A percentile compares a stretch with the other conserved stretches of the same genome.
These are phyloP conservation scores for Amblyornis subalaris DNA, from an alignment of 2,113 vertebrate genomes.

Conservation along the genomic window DNA sequence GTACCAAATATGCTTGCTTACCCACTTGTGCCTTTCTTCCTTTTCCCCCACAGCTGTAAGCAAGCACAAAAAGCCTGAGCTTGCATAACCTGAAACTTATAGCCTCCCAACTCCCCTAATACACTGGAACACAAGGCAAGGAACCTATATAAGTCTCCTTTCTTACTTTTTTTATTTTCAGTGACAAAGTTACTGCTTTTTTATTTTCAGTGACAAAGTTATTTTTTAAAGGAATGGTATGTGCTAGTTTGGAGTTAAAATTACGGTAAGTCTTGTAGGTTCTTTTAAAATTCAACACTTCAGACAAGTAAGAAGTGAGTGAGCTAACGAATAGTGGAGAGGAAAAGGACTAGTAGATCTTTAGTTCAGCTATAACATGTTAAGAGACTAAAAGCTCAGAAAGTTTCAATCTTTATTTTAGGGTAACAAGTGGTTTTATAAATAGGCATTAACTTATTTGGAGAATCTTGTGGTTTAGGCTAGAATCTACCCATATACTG, in stretches of 20 bases:
- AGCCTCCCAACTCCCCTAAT: background rate
- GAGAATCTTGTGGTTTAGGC: background rate
- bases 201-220: background rate
- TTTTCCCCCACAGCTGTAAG: background rate
- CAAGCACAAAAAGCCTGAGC: background rate
- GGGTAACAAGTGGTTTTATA: background rate
- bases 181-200: background rate
- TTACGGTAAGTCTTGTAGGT: fast-evolving
- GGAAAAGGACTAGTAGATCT: background rate
- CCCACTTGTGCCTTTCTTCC: background rate
- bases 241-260: background rate
- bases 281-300: background rate
- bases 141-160: background rate
- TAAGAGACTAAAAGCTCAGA: background rate
- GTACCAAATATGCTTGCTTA: background rate
- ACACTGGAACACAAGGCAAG: background rate
- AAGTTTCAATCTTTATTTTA: background rate
- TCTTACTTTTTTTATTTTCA: background rate
- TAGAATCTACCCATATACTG: background rate
- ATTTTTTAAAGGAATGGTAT: fast-evolving
- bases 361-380: background rate
- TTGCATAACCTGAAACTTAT: background rate
- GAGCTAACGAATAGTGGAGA: background rate
- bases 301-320: background rate
- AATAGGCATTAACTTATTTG: background rate